Conservation (phyloP, 2,113 vertebrate species). For the Riparia riparia region DNA sequence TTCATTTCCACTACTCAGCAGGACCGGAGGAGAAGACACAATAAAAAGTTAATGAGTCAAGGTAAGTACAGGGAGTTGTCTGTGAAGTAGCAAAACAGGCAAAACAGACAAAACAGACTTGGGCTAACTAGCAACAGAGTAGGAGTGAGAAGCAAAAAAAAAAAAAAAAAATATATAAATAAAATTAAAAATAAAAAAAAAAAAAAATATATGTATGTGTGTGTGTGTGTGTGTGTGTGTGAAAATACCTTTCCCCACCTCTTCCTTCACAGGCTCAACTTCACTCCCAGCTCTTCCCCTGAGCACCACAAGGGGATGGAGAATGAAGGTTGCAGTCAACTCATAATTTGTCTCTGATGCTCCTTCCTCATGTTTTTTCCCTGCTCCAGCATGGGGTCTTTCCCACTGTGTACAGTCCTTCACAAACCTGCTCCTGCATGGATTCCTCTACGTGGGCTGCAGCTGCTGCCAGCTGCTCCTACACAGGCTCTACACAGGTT, state of each 20-base stretch:
- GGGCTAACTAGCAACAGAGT: background rate
- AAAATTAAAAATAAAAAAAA: no score
- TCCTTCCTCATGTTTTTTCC: background rate
- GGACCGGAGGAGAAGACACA: background rate
- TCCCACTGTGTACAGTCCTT: background rate
- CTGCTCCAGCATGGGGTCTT: background rate
- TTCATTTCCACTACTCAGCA: background rate
- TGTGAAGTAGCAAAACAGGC: background rate
- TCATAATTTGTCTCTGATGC: background rate
- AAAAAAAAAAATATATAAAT: background rate
- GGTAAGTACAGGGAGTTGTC: background rate
- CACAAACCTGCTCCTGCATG: background rate
- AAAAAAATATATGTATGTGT: no score
- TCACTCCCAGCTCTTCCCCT: background rate
- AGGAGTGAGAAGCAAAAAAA: background rate
- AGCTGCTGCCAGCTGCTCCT: background rate
- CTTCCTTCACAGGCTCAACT: background rate
- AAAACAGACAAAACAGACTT: background rate
- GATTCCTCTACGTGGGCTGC: background rate
- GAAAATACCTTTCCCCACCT: background rate
- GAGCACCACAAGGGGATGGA: rapidly evolving
- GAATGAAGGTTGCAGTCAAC: background rate
- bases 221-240: no score
- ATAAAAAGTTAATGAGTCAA: background rate
- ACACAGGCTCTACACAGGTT: rapidly evolving